phyloP scores from a whole-genome alignment of 2,797 vertebrate species.

The Melanotaenia trifasciata region DNA sequence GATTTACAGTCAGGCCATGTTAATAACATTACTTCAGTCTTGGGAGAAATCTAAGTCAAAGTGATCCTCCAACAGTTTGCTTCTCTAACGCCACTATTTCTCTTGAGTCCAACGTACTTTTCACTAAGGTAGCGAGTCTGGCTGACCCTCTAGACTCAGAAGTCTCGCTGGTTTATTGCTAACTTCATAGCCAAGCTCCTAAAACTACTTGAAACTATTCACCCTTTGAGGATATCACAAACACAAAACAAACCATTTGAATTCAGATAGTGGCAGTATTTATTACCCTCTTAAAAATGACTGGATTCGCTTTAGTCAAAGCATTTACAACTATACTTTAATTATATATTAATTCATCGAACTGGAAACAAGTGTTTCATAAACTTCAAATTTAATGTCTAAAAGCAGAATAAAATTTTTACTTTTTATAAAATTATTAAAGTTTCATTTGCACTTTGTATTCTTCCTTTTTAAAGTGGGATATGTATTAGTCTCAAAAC shows the following conservation, averaged over 20 bases:
- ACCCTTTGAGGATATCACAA: conserved; percentile 42
- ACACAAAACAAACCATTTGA: conserved; percentile 35
- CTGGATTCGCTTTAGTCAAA: conserved; percentile 33
- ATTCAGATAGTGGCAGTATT: conserved; percentile 46
- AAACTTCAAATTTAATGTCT: conserved; percentile 37
- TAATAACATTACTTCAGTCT: conserved; percentile 8
- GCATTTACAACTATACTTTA: conserved; percentile 32
- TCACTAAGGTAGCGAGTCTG: conserved; percentile 29
- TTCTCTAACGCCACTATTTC: conserved; percentile 7
- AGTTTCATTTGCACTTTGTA: background rate
- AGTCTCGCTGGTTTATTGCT: conserved; percentile 46
- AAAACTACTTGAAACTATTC: conserved; percentile 43
- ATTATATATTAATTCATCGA: conserved; percentile 38
- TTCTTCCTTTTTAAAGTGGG: background rate
- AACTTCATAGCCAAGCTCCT: conserved; percentile 26
- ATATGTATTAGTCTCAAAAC: background rate
- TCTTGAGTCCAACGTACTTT: conserved; percentile 2
- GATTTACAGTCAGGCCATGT: conserved; percentile 31
- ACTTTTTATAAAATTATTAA: conserved; percentile 30
- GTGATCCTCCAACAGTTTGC: conserved; percentile 16
- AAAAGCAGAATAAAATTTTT: conserved; percentile 24
- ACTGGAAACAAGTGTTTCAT: conserved; percentile 31
- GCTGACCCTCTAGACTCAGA: conserved; percentile 33
- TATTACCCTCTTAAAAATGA: conserved; percentile 22
- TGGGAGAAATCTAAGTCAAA: conserved; percentile 20